A percentile compares a stretch with the other conserved stretches of the same genome.
Conservation (phyloP, 2,113 vertebrate genomes). For the Podarcis cretensis region DNA sequence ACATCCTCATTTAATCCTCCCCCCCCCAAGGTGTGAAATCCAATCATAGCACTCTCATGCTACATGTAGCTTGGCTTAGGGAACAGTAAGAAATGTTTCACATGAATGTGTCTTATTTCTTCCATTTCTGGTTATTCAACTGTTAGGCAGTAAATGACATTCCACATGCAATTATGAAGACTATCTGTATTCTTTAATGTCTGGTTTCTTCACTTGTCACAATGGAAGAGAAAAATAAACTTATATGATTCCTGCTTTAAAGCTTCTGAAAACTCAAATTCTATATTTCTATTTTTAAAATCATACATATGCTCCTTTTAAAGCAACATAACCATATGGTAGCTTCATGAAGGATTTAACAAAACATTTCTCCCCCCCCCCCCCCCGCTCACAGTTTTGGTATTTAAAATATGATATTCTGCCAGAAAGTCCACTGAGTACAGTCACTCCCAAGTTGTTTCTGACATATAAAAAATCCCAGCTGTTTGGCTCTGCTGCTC, state of each 20-base stretch:
- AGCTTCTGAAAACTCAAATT: constrained; percentile 34
- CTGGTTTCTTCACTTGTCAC: background rate
- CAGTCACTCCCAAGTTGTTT: constrained; percentile 66
- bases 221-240: background rate
- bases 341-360: constrained; percentile 43
- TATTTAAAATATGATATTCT: constrained; percentile 61
- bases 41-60: background rate
- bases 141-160: background rate
- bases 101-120: background rate
- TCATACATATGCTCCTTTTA: constrained; percentile 34
- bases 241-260: background rate
- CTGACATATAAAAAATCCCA: constrained; percentile 54
- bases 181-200: background rate
- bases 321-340: constrained; percentile 47
- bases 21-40: background rate
- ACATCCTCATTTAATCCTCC: no score
- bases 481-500: constrained; percentile 61
- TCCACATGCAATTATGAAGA: background rate
- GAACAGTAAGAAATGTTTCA: background rate
- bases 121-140: background rate
- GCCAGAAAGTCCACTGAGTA: constrained; percentile 67
- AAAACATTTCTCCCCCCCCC: constrained; percentile 34
- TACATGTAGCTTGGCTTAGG: no score
- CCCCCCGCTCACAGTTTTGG: constrained; percentile 63
- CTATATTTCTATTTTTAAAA: constrained; percentile 31